phyloP scores from a whole-genome alignment of 2,797 vertebrate species.

The Anabacerthia variegaticeps region DNA sequence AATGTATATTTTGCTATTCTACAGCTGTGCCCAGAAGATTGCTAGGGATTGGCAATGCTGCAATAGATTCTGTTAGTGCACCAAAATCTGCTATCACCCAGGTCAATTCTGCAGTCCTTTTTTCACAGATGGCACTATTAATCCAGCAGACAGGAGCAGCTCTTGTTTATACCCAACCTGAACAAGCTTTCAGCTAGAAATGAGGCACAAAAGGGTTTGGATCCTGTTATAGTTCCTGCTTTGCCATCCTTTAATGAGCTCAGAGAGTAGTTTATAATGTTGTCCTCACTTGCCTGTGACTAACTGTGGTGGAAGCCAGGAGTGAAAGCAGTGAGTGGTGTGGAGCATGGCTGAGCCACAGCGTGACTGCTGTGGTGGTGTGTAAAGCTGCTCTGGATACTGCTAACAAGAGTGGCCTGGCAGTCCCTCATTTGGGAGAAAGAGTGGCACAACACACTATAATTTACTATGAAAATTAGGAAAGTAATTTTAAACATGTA shows the following conservation, averaged over 20 bases:
- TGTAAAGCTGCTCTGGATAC: background rate
- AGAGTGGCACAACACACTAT: background rate
- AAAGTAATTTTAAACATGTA: background rate
- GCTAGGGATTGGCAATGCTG: background rate
- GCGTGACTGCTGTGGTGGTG: background rate
- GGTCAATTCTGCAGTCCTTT: background rate
- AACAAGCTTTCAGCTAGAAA: background rate
- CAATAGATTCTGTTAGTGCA: background rate
- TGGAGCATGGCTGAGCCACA: background rate
- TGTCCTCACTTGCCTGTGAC: background rate
- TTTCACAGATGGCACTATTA: background rate
- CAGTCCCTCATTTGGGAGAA: background rate
- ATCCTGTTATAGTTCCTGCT: constrained; percentile 12
- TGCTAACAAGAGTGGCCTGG: background rate
- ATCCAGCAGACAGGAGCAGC: background rate
- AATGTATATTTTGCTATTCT: background rate
- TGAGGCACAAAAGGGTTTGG: background rate
- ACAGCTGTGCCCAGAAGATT: background rate
- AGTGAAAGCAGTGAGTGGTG: background rate
- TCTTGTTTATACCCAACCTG: background rate
- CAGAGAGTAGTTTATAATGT: background rate
- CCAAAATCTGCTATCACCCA: background rate
- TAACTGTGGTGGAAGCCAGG: background rate
- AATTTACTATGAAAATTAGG: background rate
- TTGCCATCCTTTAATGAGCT: constrained; percentile 28